phyloP scores from a whole-genome alignment of 2,113 vertebrate species.

The Oryzias woworae region DNA sequence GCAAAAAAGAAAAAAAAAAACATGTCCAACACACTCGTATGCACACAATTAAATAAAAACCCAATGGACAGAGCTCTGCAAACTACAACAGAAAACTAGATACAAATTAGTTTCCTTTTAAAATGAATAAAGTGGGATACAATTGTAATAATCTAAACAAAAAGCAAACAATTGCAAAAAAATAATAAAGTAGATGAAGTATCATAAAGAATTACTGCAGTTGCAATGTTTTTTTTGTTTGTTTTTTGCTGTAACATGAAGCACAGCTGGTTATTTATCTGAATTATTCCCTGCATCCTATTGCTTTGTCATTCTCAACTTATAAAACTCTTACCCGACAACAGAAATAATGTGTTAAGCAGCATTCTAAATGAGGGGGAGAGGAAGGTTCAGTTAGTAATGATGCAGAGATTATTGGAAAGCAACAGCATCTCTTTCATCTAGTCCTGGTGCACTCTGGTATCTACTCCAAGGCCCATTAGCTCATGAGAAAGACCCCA shows the following conservation, averaged over 20 bases:
- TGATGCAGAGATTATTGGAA: constrained; percentile 45
- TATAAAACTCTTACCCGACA: constrained; percentile 20
- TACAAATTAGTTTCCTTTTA: too few relatives aligned
- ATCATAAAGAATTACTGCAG: not conserved
- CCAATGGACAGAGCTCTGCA: too few relatives aligned
- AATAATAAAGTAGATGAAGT: not conserved
- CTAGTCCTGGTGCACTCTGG: constrained; percentile 25
- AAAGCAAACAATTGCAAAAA: not conserved
- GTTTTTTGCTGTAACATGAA: too few relatives aligned
- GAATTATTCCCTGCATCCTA: too few relatives aligned
- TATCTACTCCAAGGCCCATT: constrained; percentile 30
- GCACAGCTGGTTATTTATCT: too few relatives aligned
- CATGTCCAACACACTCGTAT: too few relatives aligned
- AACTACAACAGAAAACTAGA: too few relatives aligned
- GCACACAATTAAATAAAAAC: too few relatives aligned
- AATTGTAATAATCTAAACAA: not conserved
- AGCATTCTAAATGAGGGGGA: constrained; percentile 12
- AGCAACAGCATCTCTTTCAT: constrained; percentile 53
- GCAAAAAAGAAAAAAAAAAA: too few relatives aligned
- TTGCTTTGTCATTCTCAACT: constrained; percentile 10
- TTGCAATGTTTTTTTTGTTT: not conserved
- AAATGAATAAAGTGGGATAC: not conserved
- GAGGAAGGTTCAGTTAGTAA: constrained; percentile 13
- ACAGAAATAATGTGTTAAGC: constrained; percentile 12
- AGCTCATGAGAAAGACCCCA: constrained; percentile 50